These are phyloP conservation scores for Merodon equestris DNA, from an alignment of 2,888 invertebrate genomes.

Conservation along the genomic window DNA sequence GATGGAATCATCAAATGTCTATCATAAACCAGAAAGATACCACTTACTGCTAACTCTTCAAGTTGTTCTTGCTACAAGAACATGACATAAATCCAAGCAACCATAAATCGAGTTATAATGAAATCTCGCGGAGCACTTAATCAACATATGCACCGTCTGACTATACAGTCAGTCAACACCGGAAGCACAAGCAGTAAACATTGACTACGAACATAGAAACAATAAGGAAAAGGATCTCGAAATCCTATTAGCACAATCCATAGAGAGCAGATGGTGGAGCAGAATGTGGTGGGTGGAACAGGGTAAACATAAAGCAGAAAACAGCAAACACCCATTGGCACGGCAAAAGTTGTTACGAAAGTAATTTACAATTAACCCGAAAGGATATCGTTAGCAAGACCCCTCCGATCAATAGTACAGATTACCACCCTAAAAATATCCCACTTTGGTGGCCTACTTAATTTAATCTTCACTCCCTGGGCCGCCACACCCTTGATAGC, in stretches of 20 bases:
- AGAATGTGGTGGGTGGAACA: too few species aligned
- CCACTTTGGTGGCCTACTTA: slow-evolving; percentile 54
- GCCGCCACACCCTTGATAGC: background rate
- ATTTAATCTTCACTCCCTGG: slow-evolving; percentile 36
- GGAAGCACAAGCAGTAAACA: background rate
- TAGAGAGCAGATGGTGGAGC: too few species aligned
- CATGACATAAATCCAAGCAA: slow-evolving; percentile 35
- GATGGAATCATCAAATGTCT: too few species aligned
- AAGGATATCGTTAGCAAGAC: slow-evolving; percentile 43
- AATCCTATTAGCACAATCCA: too few species aligned
- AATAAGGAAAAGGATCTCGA: slow-evolving; percentile 18
- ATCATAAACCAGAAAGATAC: too few species aligned
- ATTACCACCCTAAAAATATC: slow-evolving; percentile 34
- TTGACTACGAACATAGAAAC: too few species aligned
- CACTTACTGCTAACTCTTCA: too few species aligned
- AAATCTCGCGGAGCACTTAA: slow-evolving; percentile 38
- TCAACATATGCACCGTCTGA: slow-evolving; percentile 31
- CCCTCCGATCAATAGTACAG: slow-evolving; percentile 39
- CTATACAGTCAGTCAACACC: background rate
- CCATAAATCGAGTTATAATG: slow-evolving; percentile 47
- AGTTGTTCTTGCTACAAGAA: background rate
- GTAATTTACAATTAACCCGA: slow-evolving; percentile 61
- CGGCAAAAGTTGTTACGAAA: slow-evolving; percentile 17
- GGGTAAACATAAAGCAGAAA: background rate
- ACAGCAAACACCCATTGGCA: background rate